Evolutionary conservation across 2,113 vertebrate species (phyloP).

Genomic region (Thinocorus orbignyianus): DNA sequence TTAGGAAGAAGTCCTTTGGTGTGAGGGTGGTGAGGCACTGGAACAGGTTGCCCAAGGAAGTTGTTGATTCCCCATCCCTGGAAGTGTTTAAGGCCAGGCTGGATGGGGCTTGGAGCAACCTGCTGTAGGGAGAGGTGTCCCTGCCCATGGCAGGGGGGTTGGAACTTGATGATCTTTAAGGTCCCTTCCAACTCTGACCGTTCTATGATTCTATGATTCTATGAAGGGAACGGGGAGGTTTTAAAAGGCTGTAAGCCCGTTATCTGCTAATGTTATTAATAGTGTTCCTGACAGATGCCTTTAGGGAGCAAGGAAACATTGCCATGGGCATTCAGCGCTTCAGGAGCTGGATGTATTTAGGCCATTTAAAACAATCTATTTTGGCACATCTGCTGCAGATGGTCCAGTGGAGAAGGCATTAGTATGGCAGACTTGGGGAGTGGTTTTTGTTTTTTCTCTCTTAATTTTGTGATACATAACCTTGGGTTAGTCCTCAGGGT

Average conservation of each 20-base stretch:
- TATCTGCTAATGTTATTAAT: neutral
- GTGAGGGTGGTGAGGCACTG: too few species aligned
- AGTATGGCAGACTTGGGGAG: neutral
- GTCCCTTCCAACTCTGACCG: too few species aligned
- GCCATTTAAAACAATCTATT: neutral
- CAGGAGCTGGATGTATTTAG: neutral
- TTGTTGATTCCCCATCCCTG: too few species aligned
- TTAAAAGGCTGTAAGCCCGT: neutral
- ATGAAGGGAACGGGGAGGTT: too few species aligned
- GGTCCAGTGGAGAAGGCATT: neutral
- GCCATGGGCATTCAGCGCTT: neutral
- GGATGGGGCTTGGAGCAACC: too few species aligned
- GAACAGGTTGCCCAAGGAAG: too few species aligned
- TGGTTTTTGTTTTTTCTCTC: neutral
- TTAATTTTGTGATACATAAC: neutral
- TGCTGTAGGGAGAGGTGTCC: too few species aligned
- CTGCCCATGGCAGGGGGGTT: too few species aligned
- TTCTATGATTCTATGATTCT: too few species aligned
- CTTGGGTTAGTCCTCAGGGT: neutral
- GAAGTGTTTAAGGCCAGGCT: too few species aligned
- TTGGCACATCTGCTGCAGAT: slow-evolving; percentile 42
- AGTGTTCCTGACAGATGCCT: neutral
- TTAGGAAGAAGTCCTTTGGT: too few species aligned
- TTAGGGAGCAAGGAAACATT: neutral
- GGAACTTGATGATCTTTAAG: too few species aligned